Evolutionary conservation across 2,888 invertebrate genomes (phyloP).

Genomic region (Tenthredo distinguenda): DNA sequence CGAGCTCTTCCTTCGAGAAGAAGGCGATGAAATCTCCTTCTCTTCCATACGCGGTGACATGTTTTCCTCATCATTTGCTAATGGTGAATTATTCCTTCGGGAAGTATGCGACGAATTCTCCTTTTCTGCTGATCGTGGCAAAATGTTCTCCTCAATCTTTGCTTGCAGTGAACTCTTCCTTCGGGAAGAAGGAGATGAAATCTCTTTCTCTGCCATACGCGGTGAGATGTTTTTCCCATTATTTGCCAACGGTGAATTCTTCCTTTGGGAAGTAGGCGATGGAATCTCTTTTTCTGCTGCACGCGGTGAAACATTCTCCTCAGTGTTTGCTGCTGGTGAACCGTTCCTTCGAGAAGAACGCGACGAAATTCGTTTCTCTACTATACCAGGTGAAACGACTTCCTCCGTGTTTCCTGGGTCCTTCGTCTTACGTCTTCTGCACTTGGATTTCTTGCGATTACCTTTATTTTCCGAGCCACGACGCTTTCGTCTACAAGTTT

Average conservation of each 20-base stretch:
- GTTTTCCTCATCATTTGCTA: background rate
- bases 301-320: background rate
- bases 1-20: background rate
- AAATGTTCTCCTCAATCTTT: background rate
- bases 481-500: slow-evolving; percentile 1
- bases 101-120: background rate
- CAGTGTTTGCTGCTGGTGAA: background rate
- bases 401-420: background rate
- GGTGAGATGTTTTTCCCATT: background rate
- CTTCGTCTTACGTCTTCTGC: background rate
- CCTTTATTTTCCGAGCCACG: background rate
- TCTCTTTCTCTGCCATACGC: too few relatives aligned
- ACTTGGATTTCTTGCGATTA: slow-evolving; percentile 15
- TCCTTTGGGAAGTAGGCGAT: background rate
- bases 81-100: background rate
- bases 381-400: background rate
- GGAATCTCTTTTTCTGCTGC: too few relatives aligned
- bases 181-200: background rate
- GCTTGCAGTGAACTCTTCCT: background rate
- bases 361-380: background rate
- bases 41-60: background rate
- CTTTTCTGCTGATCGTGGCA: background rate
- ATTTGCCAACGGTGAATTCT: background rate
- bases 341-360: background rate
- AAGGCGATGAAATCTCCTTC: background rate